These are phyloP conservation scores for Ptychadena robeensis DNA, from an alignment of 2,797 vertebrate genomes.

Conservation along the genomic window DNA sequence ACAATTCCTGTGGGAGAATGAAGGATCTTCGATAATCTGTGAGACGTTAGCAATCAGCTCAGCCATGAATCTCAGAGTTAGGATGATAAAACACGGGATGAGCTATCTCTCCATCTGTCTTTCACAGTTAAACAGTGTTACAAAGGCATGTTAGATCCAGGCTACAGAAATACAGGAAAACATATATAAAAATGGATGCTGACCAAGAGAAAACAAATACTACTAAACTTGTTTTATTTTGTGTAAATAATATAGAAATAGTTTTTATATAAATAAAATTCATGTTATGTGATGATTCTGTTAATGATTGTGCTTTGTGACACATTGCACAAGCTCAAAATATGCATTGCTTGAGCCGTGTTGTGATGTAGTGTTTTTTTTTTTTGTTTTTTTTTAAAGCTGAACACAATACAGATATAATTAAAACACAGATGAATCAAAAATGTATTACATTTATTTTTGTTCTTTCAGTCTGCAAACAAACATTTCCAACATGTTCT, in stretches of 20 bases:
- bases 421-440: too few relatives aligned
- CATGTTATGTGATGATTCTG: too few relatives aligned
- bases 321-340: background rate
- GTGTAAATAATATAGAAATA: background rate
- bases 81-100: slow-evolving; percentile 69
- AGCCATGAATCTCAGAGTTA: slow-evolving; percentile 71
- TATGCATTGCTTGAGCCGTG: background rate
- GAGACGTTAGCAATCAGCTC: slow-evolving; percentile 79
- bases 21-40: slow-evolving; percentile 76
- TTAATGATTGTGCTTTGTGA: too few relatives aligned
- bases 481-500: too few relatives aligned
- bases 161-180: background rate
- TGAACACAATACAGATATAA: too few relatives aligned
- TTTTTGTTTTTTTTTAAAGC: too few relatives aligned
- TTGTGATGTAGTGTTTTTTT: too few relatives aligned
- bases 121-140: slow-evolving; percentile 24
- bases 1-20: slow-evolving; percentile 72
- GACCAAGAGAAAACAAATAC: background rate
- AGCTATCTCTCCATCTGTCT: slow-evolving; percentile 55
- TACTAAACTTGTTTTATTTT: background rate
- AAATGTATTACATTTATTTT: too few relatives aligned
- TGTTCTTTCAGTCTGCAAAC: too few relatives aligned
- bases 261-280: too few relatives aligned
- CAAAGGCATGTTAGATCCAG: slow-evolving; percentile 7
- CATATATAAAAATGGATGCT: background rate